Percentiles rank a stretch among this genome's conserved stretches.
These are phyloP conservation scores for Spondyliosoma cantharus DNA, from an alignment of 2,797 vertebrate species.

Conservation along the genomic window DNA sequence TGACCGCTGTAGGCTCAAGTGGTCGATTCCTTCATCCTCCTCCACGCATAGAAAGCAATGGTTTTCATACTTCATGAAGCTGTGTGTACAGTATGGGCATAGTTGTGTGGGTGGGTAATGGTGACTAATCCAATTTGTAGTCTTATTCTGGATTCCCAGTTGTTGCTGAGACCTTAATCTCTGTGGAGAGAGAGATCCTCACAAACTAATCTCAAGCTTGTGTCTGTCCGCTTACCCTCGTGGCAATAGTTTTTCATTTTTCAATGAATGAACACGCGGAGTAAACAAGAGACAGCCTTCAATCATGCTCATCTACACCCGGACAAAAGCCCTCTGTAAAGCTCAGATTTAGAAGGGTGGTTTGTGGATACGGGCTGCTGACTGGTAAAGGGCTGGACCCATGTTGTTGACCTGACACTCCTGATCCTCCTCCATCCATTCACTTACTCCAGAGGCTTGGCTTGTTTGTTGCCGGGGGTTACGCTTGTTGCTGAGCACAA, in stretches of 20 bases:
- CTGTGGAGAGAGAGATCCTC: slow-evolving; percentile 68
- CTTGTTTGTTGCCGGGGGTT: slow-evolving; percentile 85
- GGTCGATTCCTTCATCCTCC: slow-evolving; percentile 61
- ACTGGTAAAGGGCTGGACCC: slow-evolving; percentile 49
- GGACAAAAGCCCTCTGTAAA: slow-evolving; percentile 26
- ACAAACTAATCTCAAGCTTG: slow-evolving; percentile 71
- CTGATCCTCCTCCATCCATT: slow-evolving; percentile 77
- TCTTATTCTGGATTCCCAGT: slow-evolving; percentile 80
- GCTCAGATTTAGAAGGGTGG: slow-evolving; percentile 29
- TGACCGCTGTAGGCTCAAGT: slow-evolving; percentile 48
- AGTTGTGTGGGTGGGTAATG: slow-evolving; percentile 75
- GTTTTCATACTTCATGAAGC: slow-evolving; percentile 56
- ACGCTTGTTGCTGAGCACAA: slow-evolving; percentile 85
- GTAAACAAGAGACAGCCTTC: slow-evolving; percentile 51
- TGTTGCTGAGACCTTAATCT: slow-evolving; percentile 81
- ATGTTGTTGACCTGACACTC: slow-evolving; percentile 69
- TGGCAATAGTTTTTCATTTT: slow-evolving; percentile 62
- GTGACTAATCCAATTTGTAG: slow-evolving; percentile 85
- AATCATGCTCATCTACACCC: slow-evolving; percentile 26
- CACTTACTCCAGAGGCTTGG: slow-evolving; percentile 78
- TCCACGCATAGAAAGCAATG: slow-evolving; percentile 51
- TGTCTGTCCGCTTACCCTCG: slow-evolving; percentile 64
- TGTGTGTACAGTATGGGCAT: slow-evolving; percentile 48
- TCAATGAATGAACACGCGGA: slow-evolving; percentile 64
- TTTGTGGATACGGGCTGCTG: slow-evolving; percentile 37